Conservation (phyloP, 2,888 invertebrate species). For the Parnassius glacialis region DNA sequence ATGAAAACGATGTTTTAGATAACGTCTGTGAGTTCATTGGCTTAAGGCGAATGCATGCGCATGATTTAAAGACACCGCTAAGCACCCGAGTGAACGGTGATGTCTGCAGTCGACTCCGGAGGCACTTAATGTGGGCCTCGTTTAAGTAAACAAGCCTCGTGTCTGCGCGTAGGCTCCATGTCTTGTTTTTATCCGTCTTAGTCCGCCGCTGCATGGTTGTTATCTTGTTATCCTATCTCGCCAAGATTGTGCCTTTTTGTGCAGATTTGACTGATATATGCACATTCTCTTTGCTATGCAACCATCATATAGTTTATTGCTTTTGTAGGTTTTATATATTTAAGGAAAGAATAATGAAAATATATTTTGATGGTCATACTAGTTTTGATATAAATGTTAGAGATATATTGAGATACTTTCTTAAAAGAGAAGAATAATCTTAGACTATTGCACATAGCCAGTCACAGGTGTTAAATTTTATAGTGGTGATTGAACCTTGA, state of each 20-base stretch:
- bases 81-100: conserved; percentile 33
- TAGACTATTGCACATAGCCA: too few species aligned
- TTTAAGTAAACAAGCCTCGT: conserved; percentile 78
- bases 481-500: too few species aligned
- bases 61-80: conserved; percentile 34
- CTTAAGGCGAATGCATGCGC: conserved; percentile 26
- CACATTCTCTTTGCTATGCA: conserved; percentile 30
- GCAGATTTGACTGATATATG: conserved; percentile 42
- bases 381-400: too few species aligned
- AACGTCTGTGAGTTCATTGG: conserved; percentile 12
- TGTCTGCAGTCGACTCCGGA: conserved; percentile 34
- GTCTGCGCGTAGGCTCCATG: conserved; percentile 66
- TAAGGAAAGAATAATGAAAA: too few species aligned
- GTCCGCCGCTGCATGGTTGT: conserved; percentile 71
- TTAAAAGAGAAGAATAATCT: too few species aligned
- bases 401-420: too few species aligned
- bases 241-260: conserved; percentile 75
- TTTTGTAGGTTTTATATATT: background rate
- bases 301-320: background rate
- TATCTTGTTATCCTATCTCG: conserved; percentile 80
- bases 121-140: conserved; percentile 62
- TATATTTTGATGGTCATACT: too few species aligned
- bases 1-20: background rate
- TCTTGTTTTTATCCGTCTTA: conserved; percentile 76
- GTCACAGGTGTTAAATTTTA: too few species aligned